Base-by-base conservation (phyloP, 2,797 vertebrate genomes). In the Helarctos malayanus region DNA sequence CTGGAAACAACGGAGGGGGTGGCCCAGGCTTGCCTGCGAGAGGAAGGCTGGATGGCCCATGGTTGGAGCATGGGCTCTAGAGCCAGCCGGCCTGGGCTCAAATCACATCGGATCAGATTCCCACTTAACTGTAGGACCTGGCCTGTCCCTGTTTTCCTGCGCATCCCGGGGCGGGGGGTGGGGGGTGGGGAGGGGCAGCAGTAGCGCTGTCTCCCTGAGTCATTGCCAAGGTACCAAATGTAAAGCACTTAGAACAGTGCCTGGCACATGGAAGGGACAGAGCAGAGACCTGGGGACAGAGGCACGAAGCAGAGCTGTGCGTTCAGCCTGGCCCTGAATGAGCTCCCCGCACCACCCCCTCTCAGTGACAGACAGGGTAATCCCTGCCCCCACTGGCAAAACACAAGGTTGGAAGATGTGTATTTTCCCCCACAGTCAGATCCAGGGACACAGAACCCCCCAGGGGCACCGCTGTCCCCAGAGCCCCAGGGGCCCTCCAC, bases 91-190 rank as follows among this genome's bases (percentile, higher is more conserved):
- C 65, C 45, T 0, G 0, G 45, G 7, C 54, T 83, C 75, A 35
- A 1, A 10, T 35, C 81, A 38, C 5, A 84, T 14, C 16, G 0
- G 12, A 32, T 23, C 10, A 18, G 29, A 47, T 52, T 41, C 18
- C 52, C 8, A 0, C 47, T 25, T 27, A 13, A 38, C 7, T 5
- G 7, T 29, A 38, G 16, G 65, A 19, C 10, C 12, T 5, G 65
- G 49, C 29, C 65, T 2, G 23, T 15, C 61, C 4, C 73, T 16
- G 10, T 16, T 14, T 78, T 57, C 73, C 52, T 5, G 32, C 13
- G 32, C 0, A 0, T 3, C 38, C 76, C 32, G 5, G 38, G 5
- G 2, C 27, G 2, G 15, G 61, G 29, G 15, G 0, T 35, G 35
- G 35, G 35, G 35, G 35, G 35, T 35, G 4, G 41, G 25, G 12